Evolutionary conservation across 2,113 vertebrate genomes (phyloP).

Genomic region (Cardinalis cardinalis): DNA sequence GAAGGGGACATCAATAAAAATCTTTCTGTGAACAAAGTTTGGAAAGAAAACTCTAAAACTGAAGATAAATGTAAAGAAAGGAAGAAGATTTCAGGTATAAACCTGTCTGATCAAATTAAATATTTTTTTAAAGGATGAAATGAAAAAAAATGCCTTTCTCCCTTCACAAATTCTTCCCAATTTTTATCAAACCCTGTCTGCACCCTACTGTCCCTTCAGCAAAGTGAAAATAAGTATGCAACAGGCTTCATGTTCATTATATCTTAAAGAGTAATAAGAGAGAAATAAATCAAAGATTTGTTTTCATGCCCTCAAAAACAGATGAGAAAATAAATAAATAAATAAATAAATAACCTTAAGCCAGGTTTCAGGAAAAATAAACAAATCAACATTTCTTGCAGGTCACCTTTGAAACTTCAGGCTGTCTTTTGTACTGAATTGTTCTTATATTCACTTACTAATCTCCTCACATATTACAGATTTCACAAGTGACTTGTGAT

Average conservation of each 20-base stretch:
- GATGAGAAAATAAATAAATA: background rate
- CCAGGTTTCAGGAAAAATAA: background rate
- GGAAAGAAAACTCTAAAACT: background rate
- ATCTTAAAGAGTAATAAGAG: background rate
- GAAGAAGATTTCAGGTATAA: background rate
- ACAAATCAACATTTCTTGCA: background rate
- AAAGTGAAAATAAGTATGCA: background rate
- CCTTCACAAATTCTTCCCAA: background rate
- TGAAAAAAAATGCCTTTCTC: background rate
- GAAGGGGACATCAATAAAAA: background rate
- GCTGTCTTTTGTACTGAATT: background rate
- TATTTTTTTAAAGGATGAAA: background rate
- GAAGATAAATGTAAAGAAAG: background rate
- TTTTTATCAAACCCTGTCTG: background rate
- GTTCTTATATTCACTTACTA: background rate
- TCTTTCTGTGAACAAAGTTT: background rate
- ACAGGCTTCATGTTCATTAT: background rate
- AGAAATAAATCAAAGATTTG: background rate
- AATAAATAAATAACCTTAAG: background rate
- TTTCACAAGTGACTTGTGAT: conserved; percentile 60
- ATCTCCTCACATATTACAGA: conserved; percentile 53
- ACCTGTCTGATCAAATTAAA: background rate
- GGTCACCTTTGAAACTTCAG: conserved; percentile 6
- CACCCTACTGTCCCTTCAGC: accelerated
- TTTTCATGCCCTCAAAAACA: background rate